Conservation (phyloP, 2,113 vertebrate genomes). For the Erpornis zantholeuca region DNA sequence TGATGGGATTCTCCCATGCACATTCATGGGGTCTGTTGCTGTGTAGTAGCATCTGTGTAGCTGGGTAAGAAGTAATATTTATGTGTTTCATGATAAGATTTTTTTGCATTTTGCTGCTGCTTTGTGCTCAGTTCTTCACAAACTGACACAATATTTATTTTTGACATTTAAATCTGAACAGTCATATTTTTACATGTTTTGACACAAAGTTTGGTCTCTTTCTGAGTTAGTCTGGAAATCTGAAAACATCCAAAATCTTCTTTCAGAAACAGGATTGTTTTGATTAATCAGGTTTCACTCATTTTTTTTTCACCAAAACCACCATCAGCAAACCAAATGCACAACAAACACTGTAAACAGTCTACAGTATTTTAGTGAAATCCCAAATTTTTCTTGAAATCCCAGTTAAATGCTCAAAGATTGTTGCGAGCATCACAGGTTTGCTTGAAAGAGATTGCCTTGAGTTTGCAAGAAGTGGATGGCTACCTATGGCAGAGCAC, state of each 20-base stretch:
- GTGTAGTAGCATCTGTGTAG: neutral
- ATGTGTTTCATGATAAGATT: neutral
- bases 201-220: constrained; percentile 7
- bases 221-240: constrained; percentile 19
- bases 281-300: neutral
- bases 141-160: constrained; percentile 45
- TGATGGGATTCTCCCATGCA: neutral
- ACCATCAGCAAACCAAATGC: neutral
- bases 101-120: neutral
- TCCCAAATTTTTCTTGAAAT: neutral
- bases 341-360: neutral
- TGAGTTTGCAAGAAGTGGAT: neutral
- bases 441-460: neutral
- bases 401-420: neutral
- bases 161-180: constrained; percentile 2
- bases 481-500: neutral
- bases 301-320: neutral
- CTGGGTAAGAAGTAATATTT: neutral
- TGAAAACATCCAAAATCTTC: neutral
- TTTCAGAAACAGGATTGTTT: constrained; percentile 5
- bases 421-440: neutral
- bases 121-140: constrained; percentile 10
- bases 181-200: constrained; percentile 29
- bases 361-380: neutral
- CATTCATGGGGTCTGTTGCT: neutral